These are phyloP conservation scores for Sphyrna mokarran DNA, from an alignment of 2,113 vertebrate species.

Conservation along the genomic window DNA sequence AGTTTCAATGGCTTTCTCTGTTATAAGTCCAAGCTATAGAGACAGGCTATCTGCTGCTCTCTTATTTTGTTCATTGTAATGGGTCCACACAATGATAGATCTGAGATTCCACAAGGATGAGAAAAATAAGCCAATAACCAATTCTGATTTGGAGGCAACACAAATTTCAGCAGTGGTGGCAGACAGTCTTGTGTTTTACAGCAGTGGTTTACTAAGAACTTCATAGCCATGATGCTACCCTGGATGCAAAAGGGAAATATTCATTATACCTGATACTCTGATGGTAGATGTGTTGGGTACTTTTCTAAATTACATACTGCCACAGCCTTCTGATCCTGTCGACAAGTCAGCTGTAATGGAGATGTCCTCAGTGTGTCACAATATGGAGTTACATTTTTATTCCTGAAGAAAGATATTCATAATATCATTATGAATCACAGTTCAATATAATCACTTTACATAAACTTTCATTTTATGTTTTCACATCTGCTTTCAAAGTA, in stretches of 20 bases:
- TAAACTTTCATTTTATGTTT: neutral
- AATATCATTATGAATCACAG: neutral
- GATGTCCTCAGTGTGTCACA: slow-evolving; percentile 80
- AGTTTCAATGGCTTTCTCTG: too few species aligned
- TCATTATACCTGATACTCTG: slow-evolving; percentile 79
- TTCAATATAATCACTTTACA: neutral
- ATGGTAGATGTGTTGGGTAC: slow-evolving; percentile 71
- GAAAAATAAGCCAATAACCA: neutral
- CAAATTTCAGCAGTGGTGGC: neutral
- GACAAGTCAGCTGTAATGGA: slow-evolving; percentile 86
- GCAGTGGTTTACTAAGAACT: neutral
- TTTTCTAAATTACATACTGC: slow-evolving; percentile 94
- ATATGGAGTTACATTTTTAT: slow-evolving; percentile 67
- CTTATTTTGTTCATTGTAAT: too few species aligned
- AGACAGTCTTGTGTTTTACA: neutral
- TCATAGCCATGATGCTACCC: neutral
- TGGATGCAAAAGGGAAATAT: neutral
- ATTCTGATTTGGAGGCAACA: neutral
- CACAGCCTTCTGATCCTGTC: slow-evolving; percentile 93
- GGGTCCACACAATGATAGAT: too few species aligned
- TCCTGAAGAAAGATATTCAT: slow-evolving; percentile 53
- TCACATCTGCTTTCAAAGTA: neutral
- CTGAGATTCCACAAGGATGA: too few species aligned
- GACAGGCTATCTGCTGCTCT: too few species aligned
- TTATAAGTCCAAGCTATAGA: too few species aligned